Base-by-base conservation (phyloP, 1,140 invertebrate species). In the Dendrolimus kikuchii region DNA sequence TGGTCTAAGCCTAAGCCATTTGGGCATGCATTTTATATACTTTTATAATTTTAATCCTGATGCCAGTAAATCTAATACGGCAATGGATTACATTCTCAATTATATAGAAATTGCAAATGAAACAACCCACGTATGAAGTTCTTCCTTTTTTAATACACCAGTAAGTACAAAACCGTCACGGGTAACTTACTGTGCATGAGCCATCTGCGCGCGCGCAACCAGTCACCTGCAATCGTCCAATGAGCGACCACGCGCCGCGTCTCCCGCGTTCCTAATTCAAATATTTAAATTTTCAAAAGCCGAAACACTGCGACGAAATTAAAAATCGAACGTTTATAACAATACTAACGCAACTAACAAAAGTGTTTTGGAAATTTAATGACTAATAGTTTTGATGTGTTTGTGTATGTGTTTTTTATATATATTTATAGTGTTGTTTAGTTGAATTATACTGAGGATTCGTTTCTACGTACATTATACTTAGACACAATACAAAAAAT, bases 191-290 rank as follows among this genome's bases (percentile, higher is more conserved):
- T 39, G 56, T 61, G 50, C 23, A 23, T 23, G 23, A 23, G 23
- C 41, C 49, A 55, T 46, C 23, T 61, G 62, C 62, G 65, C 55
- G n/a, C 4, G 64, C 67, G 64, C 64, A 40, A 41, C 68, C 80
- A 86, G 81, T 86, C 81, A 81, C 80, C 81, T 86, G 81, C 68
- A 62, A 72, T 71, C 69, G 53, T 54, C 69, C 78, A 78, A 23
- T 23, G 23, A 23, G 64, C 57, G 55, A 51, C 55, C 48, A 55
- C 74, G 78, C 78, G 64, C 81, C 23, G 81, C 81, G 76, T 74
- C 57, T 47, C 39, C 50, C 56, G 53, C 62, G 42, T 46, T 43
- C 47, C 53, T 42, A 60, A 51, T 51, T 68, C 52, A 55, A 51
- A 56, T 45, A 57, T 53, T 42, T 49, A 49, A 43, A 49, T 56